These are phyloP conservation scores for Xestoiulus laeticollis DNA, from an alignment of 2,888 invertebrate genomes.

Conservation along the genomic window DNA sequence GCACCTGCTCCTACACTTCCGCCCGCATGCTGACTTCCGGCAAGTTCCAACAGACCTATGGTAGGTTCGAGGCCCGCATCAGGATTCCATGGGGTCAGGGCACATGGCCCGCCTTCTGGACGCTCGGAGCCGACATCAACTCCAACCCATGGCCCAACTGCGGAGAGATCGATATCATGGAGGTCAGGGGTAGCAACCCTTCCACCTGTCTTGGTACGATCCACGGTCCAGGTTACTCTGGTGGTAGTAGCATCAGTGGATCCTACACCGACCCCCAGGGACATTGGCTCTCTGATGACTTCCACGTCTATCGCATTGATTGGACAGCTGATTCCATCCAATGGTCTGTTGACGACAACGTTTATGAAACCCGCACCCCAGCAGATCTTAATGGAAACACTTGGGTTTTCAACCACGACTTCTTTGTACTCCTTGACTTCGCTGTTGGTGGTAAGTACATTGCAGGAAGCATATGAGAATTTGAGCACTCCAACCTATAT, in stretches of 20 bases:
- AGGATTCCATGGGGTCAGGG: conserved; percentile 25
- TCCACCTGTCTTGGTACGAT: not conserved
- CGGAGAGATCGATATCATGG: conserved; percentile 51
- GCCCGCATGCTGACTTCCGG: conserved; percentile 44
- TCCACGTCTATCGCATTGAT: conserved; percentile 47
- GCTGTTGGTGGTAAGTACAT: conserved; percentile 49
- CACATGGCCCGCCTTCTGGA: conserved; percentile 52
- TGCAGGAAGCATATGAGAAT: not conserved
- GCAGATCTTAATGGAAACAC: not conserved
- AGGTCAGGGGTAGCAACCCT: not conserved
- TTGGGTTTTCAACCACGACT: conserved; percentile 50
- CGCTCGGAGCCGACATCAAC: conserved; percentile 18
- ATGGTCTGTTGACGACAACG: not conserved
- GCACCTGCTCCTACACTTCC: conserved; percentile 45
- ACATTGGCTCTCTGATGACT: not conserved
- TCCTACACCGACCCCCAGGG: not conserved
- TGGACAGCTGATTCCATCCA: conserved; percentile 17
- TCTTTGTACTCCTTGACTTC: conserved; percentile 44
- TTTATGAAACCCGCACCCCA: conserved; percentile 3
- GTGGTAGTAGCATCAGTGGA: not conserved
- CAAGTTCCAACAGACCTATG: conserved; percentile 45
- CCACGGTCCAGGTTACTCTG: conserved; percentile 52
- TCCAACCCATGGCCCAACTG: conserved; percentile 48
- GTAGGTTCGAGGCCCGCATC: conserved; percentile 48
- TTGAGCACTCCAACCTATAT: not conserved